A percentile compares a stretch with the other conserved stretches of the same genome.
Conservation (phyloP, 2,797 vertebrate species). For the Tapirus indicus region DNA sequence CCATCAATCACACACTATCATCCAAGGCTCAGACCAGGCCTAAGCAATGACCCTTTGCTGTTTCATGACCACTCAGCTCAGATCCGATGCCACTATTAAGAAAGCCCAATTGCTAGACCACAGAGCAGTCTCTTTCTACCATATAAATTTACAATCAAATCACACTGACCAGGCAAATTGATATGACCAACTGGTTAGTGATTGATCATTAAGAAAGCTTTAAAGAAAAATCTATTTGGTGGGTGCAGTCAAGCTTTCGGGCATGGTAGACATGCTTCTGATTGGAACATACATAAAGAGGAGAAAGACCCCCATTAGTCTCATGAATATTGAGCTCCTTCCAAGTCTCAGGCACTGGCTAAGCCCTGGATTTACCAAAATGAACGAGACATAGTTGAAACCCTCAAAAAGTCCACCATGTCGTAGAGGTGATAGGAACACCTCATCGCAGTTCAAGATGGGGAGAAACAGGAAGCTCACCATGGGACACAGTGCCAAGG, state of each 20-base stretch:
- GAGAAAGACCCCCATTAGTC: background rate
- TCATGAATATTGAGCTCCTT: background rate
- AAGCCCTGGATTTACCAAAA: background rate
- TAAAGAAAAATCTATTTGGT: conserved; percentile 17
- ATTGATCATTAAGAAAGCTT: conserved; percentile 41
- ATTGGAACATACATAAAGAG: background rate
- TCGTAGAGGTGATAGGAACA: background rate
- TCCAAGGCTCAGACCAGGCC: background rate
- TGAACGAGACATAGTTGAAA: background rate
- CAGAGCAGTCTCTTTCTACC: conserved; percentile 12
- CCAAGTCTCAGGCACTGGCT: background rate
- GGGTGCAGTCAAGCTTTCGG: background rate
- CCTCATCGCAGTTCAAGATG: background rate
- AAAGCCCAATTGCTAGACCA: conserved; percentile 12
- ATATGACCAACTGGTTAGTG: background rate
- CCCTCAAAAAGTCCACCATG: background rate
- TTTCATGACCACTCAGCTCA: background rate
- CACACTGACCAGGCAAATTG: conserved; percentile 6
- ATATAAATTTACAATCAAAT: conserved; percentile 36
- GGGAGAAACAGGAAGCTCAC: background rate
- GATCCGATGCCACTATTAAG: background rate
- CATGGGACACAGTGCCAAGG: no score
- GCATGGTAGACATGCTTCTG: background rate
- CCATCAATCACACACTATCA: background rate
- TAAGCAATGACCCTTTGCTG: background rate